Percentiles rank a stretch among this genome's conserved stretches.
Evolutionary conservation across 2,888 invertebrate genomes (phyloP).

Genomic region (Chamaedrilus cognettii): DNA sequence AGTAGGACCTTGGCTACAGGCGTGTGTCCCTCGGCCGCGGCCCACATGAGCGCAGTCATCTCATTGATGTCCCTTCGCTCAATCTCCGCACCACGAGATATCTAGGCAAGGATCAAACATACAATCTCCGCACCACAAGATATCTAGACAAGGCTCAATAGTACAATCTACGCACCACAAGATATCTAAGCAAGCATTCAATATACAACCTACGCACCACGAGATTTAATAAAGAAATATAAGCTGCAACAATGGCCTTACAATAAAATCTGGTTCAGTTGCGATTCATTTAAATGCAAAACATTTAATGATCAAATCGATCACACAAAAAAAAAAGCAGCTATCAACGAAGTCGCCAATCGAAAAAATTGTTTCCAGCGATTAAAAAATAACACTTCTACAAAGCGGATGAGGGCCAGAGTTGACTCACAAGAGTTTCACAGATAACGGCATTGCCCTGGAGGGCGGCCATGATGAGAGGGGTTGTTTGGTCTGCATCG

Average conservation of each 20-base stretch:
- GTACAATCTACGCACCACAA: constrained; percentile 31
- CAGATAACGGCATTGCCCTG: constrained; percentile 38
- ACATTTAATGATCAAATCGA: background rate
- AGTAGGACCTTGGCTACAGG: constrained; percentile 32
- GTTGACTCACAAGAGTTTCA: constrained; percentile 38
- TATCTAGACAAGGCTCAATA: constrained; percentile 26
- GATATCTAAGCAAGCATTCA: constrained; percentile 30
- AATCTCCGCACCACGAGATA: constrained; percentile 36
- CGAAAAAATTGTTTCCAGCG: background rate
- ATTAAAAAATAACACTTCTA: too few relatives aligned
- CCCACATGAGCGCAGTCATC: constrained; percentile 42
- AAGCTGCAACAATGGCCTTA: too few relatives aligned
- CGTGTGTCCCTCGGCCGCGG: constrained; percentile 38
- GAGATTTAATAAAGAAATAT: constrained; percentile 12
- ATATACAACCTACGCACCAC: constrained; percentile 31
- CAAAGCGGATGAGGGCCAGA: too few relatives aligned
- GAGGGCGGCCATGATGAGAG: constrained; percentile 40
- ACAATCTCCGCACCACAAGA: constrained; percentile 34
- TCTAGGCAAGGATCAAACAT: constrained; percentile 21
- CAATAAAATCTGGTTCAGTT: too few relatives aligned
- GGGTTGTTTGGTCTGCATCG: constrained; percentile 38
- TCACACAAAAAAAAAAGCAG: background rate
- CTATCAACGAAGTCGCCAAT: background rate
- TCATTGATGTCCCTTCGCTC: constrained; percentile 36
- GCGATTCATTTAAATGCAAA: too few relatives aligned